A percentile compares a stretch with the other conserved stretches of the same genome.
These are phyloP conservation scores for Vulpes ferrilata DNA, from an alignment of 2,113 vertebrate species.

Conservation along the genomic window DNA sequence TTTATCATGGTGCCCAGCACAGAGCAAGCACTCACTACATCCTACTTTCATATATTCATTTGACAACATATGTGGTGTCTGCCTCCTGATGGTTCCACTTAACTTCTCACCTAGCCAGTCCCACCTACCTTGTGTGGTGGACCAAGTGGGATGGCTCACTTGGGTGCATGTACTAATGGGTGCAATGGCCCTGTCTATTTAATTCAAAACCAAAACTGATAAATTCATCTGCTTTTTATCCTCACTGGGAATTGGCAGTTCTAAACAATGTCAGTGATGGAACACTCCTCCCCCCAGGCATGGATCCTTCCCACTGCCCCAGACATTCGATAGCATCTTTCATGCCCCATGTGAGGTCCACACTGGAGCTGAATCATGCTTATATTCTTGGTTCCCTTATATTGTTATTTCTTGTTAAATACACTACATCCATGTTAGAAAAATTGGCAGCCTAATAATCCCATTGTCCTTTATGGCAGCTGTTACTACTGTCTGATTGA, in stretches of 20 bases:
- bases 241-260: background rate
- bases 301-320: rapidly evolving
- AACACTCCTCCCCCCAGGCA: background rate
- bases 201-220: background rate
- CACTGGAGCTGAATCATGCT: background rate
- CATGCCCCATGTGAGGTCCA: too few relatives aligned
- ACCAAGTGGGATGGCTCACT: background rate
- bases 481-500: background rate
- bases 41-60: background rate
- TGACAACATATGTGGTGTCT: background rate
- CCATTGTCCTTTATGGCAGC: background rate
- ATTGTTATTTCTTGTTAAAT: background rate
- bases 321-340: background rate
- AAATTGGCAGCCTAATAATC: background rate
- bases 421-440: background rate
- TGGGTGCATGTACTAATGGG: too few relatives aligned
- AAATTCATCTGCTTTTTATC: background rate
- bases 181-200: background rate
- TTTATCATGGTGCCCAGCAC: background rate
- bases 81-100: too few relatives aligned
- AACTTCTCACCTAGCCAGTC: background rate
- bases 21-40: background rate
- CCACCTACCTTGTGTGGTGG: rapidly evolving
- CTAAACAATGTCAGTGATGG: background rate
- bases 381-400: background rate